Base-by-base conservation (phyloP, 2,888 invertebrate species). In the Drosophila longiperda region DNA sequence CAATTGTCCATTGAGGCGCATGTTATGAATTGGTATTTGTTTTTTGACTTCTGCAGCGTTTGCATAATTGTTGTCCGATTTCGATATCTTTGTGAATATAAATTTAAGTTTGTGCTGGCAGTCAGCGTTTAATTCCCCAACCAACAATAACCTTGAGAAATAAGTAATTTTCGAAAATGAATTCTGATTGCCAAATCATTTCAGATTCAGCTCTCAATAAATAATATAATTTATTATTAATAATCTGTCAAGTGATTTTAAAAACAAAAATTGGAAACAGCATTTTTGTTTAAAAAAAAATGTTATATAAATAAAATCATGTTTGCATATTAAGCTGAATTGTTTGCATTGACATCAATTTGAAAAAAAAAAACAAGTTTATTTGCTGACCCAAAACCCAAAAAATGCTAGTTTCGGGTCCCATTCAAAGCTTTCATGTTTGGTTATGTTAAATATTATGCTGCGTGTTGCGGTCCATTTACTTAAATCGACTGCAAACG, bases 11-110 rank as follows among this genome's bases (percentile, higher is more conserved):
- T 64, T 69, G 76, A 63, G 73, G 86, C 71, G 79, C 59, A 86
- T 73, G 67, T 66, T 81, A 85, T 85, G 86, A 85, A 85, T 86
- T 85, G 78, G 66, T 78, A 66, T 78, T 86, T 80, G 79, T 60
- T 66, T 72, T 68, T 58, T 50, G 52, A 52, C 34, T 59, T 73
- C 40, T 67, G 76, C 73, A 52, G 55, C 33, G 63, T 73, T 73
- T 70, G 80, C 81, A 72, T 77, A 80, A 75, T 67, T 75, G 72
- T 48, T 55, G 65, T 52, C 50, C 54, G 62, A 63, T 61, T 74
- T 69, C 63, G 26, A 62, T 70, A 75, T 75, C 75, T 40, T 33
- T 42, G 34, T 61, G 60, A 15, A 15, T 55, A 60, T 73, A 72
- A 49, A 76, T 68, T 62, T 62, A 42, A 29, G 48, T 45, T 52